These are phyloP conservation scores for Arion vulgaris DNA, from an alignment of 1,140 invertebrate species.

Conservation along the genomic window DNA sequence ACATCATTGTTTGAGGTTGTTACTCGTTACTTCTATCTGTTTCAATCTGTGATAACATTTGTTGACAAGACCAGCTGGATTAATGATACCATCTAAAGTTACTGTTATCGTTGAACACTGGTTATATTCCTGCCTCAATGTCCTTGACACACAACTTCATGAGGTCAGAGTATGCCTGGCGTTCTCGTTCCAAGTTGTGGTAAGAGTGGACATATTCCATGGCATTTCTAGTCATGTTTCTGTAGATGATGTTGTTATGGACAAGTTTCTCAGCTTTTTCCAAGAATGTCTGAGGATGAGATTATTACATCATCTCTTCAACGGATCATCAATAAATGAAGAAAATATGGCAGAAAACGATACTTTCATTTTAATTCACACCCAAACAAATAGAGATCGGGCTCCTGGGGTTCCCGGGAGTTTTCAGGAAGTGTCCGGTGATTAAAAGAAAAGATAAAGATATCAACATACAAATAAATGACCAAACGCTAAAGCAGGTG, in stretches of 20 bases:
- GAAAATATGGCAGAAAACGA: background rate
- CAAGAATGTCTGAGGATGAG: slow-evolving; percentile 29
- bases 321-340: background rate
- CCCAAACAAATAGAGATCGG: background rate
- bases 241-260: too few species aligned
- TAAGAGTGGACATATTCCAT: background rate
- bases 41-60: too few species aligned
- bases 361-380: background rate
- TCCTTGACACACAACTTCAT: slow-evolving; percentile 9
- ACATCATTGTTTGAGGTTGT: too few species aligned
- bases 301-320: background rate
- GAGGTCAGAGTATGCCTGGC: background rate
- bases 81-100: too few species aligned
- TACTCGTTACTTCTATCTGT: too few species aligned
- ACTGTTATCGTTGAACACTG: too few species aligned
- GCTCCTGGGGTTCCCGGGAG: background rate
- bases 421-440: background rate
- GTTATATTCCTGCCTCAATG: background rate
- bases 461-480: too few species aligned
- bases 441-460: too few species aligned
- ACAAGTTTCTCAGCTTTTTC: slow-evolving; percentile 29
- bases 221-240: slow-evolving; percentile 10
- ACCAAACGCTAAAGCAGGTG: too few species aligned
- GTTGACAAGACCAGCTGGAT: too few species aligned
- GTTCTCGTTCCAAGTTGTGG: slow-evolving; percentile 20